A percentile compares a stretch with the other conserved stretches of the same genome.
Conservation (phyloP, 2,797 vertebrate genomes). For the Chelonia mydas region DNA sequence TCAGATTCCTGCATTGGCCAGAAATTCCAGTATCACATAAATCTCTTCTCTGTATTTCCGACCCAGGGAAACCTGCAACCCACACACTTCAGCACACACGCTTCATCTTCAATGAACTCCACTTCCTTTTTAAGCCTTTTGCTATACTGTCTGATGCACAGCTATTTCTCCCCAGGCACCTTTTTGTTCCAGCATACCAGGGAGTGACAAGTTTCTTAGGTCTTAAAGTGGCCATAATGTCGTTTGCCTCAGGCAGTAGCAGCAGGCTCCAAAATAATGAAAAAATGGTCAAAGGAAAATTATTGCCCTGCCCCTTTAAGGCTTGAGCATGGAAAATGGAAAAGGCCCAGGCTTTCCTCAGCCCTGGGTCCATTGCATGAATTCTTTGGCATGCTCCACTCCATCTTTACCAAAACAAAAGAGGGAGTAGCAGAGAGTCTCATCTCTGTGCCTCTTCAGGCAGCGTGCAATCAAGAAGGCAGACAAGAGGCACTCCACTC, state of each 20-base stretch:
- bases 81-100: fast-evolving
- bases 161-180: not conserved
- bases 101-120: not conserved
- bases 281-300: not conserved
- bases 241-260: not conserved
- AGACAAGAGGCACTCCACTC: not conserved
- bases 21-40: not conserved
- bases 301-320: not conserved
- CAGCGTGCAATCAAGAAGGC: not conserved
- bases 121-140: not conserved
- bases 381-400: not conserved
- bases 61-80: fast-evolving
- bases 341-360: not conserved
- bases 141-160: not conserved
- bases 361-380: not conserved
- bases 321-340: not conserved
- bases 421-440: not conserved
- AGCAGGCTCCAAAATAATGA: not conserved
- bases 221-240: not conserved
- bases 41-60: not conserved
- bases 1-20: fast-evolving
- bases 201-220: not conserved
- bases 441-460: not conserved
- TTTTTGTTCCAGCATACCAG: not conserved
- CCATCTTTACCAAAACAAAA: not conserved